Evolutionary conservation across 1,140 invertebrate genomes (phyloP), one percentile per base, ranked within the genome.

Genomic region (Diuraphis noxia): DNA sequence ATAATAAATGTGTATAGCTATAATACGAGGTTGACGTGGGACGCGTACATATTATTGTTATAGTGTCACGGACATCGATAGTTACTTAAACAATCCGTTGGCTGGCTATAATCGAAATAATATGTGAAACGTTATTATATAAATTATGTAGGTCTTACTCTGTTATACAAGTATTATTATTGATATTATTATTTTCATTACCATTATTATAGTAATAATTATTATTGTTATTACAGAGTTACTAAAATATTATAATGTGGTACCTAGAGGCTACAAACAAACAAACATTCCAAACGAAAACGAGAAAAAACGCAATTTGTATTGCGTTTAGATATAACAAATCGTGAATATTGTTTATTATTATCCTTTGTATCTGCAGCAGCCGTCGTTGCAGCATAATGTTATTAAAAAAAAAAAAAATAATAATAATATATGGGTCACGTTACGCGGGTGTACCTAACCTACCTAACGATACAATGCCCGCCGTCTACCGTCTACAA

Each of bases 291-390:
- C 13, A 72, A 72, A n/a, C 30, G n/a, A n/a, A 72, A 72, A 72
- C 56, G 56, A 72, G 30, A 72, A n/a, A 72, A 49, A 72, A 72
- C 5, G 30, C 56, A 72, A 72, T 72, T 72, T 72, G 56, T 72
- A 72, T 72, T 2, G 7, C 56, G n/a, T 6, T 10, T 63, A 72
- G 56, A 13, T 17, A 72, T 13, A 72, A 72, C 56, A n/a, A 72
- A 72, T 72, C 56, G 56, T n/a, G 30, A 72, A 72, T 72, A 72
- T 72, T 72, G 56, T 72, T 72, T n/a, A 72, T n/a, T n/a, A n/a
- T n/a, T 72, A 19, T 72, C 56, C 56, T 72, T 72, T n/a, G 56
- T n/a, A n/a, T n/a, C 3, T 56, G 56, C 30, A n/a, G 13, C 13
- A 3, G 52, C n/a, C 30, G 56, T 72, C 30, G 56, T 63, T 63